Conservation (phyloP, 2,113 vertebrate genomes). For the Oceanites oceanicus region DNA sequence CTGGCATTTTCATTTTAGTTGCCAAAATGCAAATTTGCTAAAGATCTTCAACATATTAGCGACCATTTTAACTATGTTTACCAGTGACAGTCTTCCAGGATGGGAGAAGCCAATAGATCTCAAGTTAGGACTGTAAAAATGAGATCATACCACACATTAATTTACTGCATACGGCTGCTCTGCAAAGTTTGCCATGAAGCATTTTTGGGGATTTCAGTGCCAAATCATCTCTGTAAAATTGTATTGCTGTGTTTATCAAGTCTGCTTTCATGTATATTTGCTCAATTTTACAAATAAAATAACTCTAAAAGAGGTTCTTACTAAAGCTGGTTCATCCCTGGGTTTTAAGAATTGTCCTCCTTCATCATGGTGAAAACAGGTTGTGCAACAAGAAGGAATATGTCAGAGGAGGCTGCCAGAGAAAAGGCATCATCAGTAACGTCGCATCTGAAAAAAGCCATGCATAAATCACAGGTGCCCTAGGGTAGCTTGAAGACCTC, state of each 20-base stretch:
- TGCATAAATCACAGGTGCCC: not conserved
- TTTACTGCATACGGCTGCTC: not conserved
- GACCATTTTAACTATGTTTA: not conserved
- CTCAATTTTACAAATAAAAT: not conserved
- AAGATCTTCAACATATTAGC: not conserved
- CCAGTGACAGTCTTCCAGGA: not conserved
- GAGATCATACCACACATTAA: slow-evolving; percentile 39
- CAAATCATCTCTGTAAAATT: not conserved
- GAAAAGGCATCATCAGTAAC: not conserved
- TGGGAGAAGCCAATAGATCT: not conserved
- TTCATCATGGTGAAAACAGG: not conserved
- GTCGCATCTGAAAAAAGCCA: not conserved
- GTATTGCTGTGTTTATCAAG: not conserved
- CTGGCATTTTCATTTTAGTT: not conserved
- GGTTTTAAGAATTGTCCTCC: not conserved
- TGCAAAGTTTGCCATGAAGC: not conserved
- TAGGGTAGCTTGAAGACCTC: not conserved
- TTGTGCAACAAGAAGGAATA: not conserved
- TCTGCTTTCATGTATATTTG: not conserved
- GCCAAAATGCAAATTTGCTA: slow-evolving; percentile 28
- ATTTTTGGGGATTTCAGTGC: not conserved
- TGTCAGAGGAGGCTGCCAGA: not conserved
- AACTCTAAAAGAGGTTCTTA: not conserved
- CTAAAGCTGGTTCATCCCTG: not conserved
- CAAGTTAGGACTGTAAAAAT: not conserved